phyloP scores from a whole-genome alignment of 1,140 invertebrate species.

The Pachypsylla venusta region DNA sequence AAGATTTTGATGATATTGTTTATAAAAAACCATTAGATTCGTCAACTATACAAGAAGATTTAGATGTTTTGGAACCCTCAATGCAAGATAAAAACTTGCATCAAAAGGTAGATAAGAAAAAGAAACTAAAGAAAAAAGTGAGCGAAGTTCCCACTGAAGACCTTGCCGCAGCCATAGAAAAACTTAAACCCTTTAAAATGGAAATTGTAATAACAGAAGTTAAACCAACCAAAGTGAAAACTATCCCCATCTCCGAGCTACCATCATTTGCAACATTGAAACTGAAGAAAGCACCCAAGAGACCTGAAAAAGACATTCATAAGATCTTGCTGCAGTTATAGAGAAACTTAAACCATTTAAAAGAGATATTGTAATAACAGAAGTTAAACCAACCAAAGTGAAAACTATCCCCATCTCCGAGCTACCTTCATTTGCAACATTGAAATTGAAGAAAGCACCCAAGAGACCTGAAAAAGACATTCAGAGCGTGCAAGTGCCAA shows the following conservation, averaged over 20 bases:
- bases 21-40: neutral
- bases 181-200: neutral
- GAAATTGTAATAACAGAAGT: slow-evolving; percentile 14
- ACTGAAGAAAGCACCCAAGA: slow-evolving; percentile 41
- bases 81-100: too few relatives aligned
- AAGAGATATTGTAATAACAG: neutral
- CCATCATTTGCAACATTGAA: slow-evolving; percentile 44
- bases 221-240: slow-evolving; percentile 33
- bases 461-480: slow-evolving; percentile 34
- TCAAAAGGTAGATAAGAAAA: slow-evolving; percentile 15
- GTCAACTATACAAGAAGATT: neutral
- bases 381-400: slow-evolving; percentile 31
- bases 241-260: slow-evolving; percentile 31
- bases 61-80: neutral
- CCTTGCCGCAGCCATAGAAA: neutral
- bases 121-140: slow-evolving; percentile 18
- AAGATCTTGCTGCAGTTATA: neutral
- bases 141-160: slow-evolving; percentile 11
- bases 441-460: slow-evolving; percentile 46
- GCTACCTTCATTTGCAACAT: slow-evolving; percentile 40
- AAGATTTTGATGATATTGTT: slow-evolving; percentile 6
- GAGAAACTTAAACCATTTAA: neutral
- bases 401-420: slow-evolving; percentile 32
- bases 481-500: slow-evolving; percentile 37
- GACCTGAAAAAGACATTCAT: slow-evolving; percentile 33